These are phyloP conservation scores for Lerista edwardsae DNA, from an alignment of 2,797 vertebrate genomes.

Conservation along the genomic window DNA sequence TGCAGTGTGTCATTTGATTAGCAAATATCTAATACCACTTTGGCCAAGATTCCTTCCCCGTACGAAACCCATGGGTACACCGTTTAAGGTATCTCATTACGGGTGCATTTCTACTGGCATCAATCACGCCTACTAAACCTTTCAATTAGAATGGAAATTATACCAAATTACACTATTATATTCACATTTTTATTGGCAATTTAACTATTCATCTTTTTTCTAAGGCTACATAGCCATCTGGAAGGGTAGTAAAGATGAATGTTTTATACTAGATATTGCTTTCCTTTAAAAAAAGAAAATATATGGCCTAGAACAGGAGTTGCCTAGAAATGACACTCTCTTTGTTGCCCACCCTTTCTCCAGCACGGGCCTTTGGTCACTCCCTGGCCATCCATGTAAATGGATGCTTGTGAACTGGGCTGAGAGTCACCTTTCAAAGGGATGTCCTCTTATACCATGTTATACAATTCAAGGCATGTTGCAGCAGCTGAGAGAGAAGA, in stretches of 20 bases:
- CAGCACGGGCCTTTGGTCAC: not conserved
- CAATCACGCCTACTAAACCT: constrained; percentile 58
- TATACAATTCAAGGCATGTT: no score
- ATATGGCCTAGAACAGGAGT: not conserved
- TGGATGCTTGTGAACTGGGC: no score
- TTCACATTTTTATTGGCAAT: constrained; percentile 61
- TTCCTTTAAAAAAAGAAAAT: constrained; percentile 15
- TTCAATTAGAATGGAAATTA: constrained; percentile 59
- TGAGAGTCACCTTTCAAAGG: no score
- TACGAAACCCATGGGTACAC: constrained; percentile 57
- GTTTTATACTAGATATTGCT: constrained; percentile 36
- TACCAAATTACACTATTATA: constrained; percentile 59
- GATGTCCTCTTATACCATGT: no score
- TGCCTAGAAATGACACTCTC: not conserved
- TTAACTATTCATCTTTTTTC: constrained; percentile 58
- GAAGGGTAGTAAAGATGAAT: constrained; percentile 26
- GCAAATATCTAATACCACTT: constrained; percentile 46
- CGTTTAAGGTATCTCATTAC: constrained; percentile 54
- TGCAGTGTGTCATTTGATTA: constrained; percentile 57
- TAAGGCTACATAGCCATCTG: constrained; percentile 26
- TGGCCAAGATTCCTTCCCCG: constrained; percentile 57
- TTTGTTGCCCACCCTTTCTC: not conserved
- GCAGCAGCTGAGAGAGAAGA: no score
- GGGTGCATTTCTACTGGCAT: constrained; percentile 47
- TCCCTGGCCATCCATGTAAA: not conserved